Evolutionary conservation across 2,888 invertebrate species (phyloP), one percentile per base, ranked within the genome.

Genomic region (Caenorhabditis virilis): DNA sequence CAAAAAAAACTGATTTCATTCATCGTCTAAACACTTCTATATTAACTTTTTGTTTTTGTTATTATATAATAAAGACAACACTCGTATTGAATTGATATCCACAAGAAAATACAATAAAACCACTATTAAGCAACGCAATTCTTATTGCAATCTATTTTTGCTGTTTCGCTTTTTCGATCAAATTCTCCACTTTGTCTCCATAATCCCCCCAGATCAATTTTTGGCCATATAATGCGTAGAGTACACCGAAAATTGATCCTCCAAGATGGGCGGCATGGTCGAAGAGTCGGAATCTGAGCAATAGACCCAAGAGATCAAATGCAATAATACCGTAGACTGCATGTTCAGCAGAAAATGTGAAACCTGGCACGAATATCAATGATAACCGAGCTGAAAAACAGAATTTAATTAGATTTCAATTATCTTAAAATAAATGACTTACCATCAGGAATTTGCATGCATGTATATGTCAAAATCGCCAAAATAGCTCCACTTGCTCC

Each of bases 221-320:
- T 47, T 47, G 47, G 20, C 47, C 47, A 20, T 33, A 33, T n/a
- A 33, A 16, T n/a, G 80, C 78, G 43, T 80, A 80, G n/a, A 47
- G 71, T 47, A 95, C 88, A 87, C 97, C 97, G 86, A 91, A 92
- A 38, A 91, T 82, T 39, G 91, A 91, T 30, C 97, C 97, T 18
- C 95, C 94, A 69, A 98, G 88, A 89, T 98, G 97, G n/a, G 94
- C 95, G 1, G 95, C 95, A 85, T 98, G 97, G 84, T 98, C 98
- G 82, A 98, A 92, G 77, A 92, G 88, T 83, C 89, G 90, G 93
- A 95, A 98, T 39, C 91, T 50, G 23, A 67, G 84, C 7, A 93
- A 53, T 39, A 93, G 88, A 25, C 97, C 95, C 23, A 89, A 88
- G 20, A 90, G 84, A 84, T 98, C 97, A 54, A 97, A 84, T 11